phyloP scores from a whole-genome alignment of 2,888 invertebrate genomes.

The Aquatica leii region DNA sequence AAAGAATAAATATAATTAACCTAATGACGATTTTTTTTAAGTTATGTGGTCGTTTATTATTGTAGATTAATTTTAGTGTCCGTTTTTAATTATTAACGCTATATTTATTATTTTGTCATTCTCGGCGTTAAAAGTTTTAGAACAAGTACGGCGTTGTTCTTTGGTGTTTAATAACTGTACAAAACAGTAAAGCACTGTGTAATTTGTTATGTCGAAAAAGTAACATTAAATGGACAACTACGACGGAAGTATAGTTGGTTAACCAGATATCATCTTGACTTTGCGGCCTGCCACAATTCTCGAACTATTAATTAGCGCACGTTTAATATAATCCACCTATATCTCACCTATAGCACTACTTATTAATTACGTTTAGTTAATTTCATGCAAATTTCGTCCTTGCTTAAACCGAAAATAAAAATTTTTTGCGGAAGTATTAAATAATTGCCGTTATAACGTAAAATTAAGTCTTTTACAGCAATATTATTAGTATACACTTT shows the following conservation, averaged over 20 bases:
- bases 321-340: conserved; percentile 28
- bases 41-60: no score
- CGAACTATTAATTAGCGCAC: conserved; percentile 25
- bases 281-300: conserved; percentile 27
- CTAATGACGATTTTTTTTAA: no score
- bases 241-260: conserved; percentile 35
- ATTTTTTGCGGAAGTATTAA: conserved; percentile 29
- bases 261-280: conserved; percentile 33
- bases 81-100: no score
- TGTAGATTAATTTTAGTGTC: no score
- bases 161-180: background rate
- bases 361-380: conserved; percentile 27
- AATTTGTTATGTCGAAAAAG: conserved; percentile 7
- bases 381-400: conserved; percentile 34
- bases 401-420: conserved; percentile 32
- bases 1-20: no score
- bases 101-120: no score
- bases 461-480: conserved; percentile 11
- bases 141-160: background rate
- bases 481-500: conserved; percentile 13
- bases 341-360: conserved; percentile 30
- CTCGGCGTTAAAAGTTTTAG: background rate
- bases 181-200: conserved; percentile 14
- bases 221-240: conserved; percentile 21
- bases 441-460: conserved; percentile 29